Base-by-base conservation (phyloP, 2,113 vertebrate genomes). In the Actinemys pallida region DNA sequence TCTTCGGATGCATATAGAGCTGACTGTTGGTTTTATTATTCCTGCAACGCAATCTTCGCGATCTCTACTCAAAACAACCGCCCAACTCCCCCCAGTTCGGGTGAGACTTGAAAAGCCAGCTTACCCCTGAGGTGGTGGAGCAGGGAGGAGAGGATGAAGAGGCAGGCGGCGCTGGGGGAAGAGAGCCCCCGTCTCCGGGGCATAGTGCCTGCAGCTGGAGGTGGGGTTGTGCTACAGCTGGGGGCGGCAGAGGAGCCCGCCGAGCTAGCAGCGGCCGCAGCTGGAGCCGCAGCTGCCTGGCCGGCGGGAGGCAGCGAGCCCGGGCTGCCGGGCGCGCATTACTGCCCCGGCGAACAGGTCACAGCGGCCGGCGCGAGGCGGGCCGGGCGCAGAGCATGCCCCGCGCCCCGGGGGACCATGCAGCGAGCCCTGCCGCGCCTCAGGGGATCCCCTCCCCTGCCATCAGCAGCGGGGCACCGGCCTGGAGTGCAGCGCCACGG, bases 141-240 rank as follows among this genome's bases (percentile, higher is more conserved):
- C 1, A 98, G 83, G 42, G 92, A 87, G 91, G 96, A 96, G 88
- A 98, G 82, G 87, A 76, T 57, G 14, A 97, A 84, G 10, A 97
- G 59, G 93, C 92, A 94, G 97, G 87, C 98, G 94, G 57, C 54
- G 81, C 85, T 14, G 97, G 96, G 94, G 79, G 93, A 97, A 84
- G 96, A 92, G 90, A 95, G 97, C 98, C 98, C 98, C 93, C 93
- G 95, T 86, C 84, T 96, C 93, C 92, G 95, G 95, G 96, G 95
- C 98, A 97, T 98, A 97, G 92, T 95, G 97, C 93, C 90, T 86
- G 84, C 79, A 83, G 84, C 92, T 52, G 56, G 95, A 22, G 53
- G 52, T 19, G 52, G 52, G 52, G 6, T 20, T 53, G 52, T 7
- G 52, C 52, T 20, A 52, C 52, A 17, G 52, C 52, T 52, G 52